These are phyloP conservation scores for Protobothrops mucrosquamatus DNA, from an alignment of 2,113 vertebrate genomes.

Conservation along the genomic window DNA sequence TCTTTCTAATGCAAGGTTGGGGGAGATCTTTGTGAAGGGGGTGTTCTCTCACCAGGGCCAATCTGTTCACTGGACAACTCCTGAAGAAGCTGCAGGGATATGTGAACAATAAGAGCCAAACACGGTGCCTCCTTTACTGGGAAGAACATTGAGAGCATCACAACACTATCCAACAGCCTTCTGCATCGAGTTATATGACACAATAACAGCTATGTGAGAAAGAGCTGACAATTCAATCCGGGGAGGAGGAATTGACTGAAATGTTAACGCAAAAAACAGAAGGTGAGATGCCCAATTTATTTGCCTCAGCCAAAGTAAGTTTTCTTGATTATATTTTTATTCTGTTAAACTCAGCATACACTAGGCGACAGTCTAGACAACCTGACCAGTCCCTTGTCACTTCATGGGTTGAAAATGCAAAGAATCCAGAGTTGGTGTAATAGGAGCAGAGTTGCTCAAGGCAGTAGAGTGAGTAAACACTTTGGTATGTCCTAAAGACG, in stretches of 20 bases:
- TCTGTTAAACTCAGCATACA: neutral
- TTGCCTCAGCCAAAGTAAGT: neutral
- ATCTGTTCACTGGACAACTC: neutral
- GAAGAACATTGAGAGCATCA: neutral
- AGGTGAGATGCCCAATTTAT: neutral
- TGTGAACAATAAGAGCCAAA: neutral
- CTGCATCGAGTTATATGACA: neutral
- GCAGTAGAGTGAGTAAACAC: slow-evolving; percentile 11
- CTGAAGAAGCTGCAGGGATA: neutral
- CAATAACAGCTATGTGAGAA: neutral
- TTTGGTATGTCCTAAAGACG: slow-evolving; percentile 31
- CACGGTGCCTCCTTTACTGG: neutral
- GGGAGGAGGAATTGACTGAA: neutral
- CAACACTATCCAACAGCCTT: neutral
- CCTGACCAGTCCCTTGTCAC: slow-evolving; percentile 27
- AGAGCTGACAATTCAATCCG: neutral
- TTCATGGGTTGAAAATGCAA: neutral
- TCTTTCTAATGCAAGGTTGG: neutral
- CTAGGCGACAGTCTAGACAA: neutral
- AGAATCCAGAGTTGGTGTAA: slow-evolving; percentile 21
- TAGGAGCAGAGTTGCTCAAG: slow-evolving; percentile 25
- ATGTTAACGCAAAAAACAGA: neutral
- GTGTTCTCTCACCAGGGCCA: neutral
- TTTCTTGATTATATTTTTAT: neutral
- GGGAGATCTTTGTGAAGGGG: neutral